Conservation (phyloP, 2,113 vertebrate genomes). For the Mastomys natalensis region DNA sequence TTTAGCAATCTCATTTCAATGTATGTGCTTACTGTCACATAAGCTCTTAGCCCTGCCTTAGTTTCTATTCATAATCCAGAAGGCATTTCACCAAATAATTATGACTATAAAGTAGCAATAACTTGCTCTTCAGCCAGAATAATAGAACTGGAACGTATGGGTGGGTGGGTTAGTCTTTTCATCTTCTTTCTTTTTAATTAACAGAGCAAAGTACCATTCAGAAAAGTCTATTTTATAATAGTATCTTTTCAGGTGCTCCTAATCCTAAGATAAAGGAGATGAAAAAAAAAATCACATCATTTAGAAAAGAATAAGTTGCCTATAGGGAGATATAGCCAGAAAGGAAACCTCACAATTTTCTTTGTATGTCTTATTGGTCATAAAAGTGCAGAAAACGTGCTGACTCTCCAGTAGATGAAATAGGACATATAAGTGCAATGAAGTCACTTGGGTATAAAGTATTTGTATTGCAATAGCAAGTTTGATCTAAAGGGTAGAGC, state of each 20-base stretch:
- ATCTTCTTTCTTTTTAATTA: conserved; percentile 20
- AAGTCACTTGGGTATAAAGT: background rate
- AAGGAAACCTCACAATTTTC: background rate
- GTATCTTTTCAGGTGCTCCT: conserved; percentile 63
- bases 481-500: background rate
- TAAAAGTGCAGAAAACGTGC: background rate
- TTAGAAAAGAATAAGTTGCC: conserved; percentile 35
- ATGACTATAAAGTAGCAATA: conserved; percentile 12
- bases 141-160: background rate
- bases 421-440: background rate
- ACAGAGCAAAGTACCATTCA: conserved; percentile 60
- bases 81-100: background rate
- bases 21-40: background rate
- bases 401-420: background rate
- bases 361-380: background rate
- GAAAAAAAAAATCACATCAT: conserved; percentile 49
- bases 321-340: conserved; percentile 34
- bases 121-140: background rate
- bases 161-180: background rate
- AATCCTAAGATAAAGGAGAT: conserved; percentile 61
- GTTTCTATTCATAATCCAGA: background rate
- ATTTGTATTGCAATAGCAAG: background rate
- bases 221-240: conserved; percentile 56
- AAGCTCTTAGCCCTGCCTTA: background rate
- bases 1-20: background rate